Conservation (phyloP, 53 echinoderm and acorn worm genomes). For the Holothuria scabra region DNA sequence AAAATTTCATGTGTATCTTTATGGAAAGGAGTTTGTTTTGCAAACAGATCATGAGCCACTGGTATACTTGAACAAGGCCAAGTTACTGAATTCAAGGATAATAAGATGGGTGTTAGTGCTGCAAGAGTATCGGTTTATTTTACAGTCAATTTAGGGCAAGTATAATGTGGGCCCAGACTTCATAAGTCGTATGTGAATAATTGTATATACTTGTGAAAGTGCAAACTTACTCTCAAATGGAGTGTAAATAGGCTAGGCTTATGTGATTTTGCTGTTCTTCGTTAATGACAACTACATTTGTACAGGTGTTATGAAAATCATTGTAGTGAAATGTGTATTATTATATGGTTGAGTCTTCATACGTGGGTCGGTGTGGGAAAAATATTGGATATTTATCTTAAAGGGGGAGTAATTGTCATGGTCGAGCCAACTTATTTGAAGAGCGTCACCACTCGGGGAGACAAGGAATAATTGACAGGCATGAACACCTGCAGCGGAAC, state of each 20-base stretch:
- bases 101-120: conserved; percentile 53
- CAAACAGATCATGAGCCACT: conserved; percentile 57
- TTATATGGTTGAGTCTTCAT: too few relatives aligned
- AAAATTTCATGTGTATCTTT: conserved; percentile 49
- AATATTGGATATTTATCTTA: too few relatives aligned
- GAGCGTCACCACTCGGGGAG: too few relatives aligned
- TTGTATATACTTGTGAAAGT: too few relatives aligned
- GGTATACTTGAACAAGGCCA: conserved; percentile 15
- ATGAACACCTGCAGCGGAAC: too few relatives aligned
- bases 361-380: too few relatives aligned
- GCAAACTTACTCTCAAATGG: neutral
- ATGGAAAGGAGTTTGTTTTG: conserved; percentile 51
- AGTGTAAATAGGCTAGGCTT: conserved; percentile 2
- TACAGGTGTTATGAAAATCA: too few relatives aligned
- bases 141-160: conserved; percentile 47
- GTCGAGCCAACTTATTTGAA: too few relatives aligned
- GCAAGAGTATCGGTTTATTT: conserved; percentile 45
- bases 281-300: too few relatives aligned
- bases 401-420: too few relatives aligned
- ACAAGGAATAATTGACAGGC: too few relatives aligned
- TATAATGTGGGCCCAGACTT: conserved; percentile 63
- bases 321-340: too few relatives aligned
- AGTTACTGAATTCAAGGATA: conserved; percentile 46
- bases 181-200: conserved; percentile 39
- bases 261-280: neutral